A percentile compares a stretch with the other conserved stretches of the same genome.
These are phyloP conservation scores for Hirtodrosophila cameraria DNA, from an alignment of 2,888 invertebrate genomes.

Conservation along the genomic window DNA sequence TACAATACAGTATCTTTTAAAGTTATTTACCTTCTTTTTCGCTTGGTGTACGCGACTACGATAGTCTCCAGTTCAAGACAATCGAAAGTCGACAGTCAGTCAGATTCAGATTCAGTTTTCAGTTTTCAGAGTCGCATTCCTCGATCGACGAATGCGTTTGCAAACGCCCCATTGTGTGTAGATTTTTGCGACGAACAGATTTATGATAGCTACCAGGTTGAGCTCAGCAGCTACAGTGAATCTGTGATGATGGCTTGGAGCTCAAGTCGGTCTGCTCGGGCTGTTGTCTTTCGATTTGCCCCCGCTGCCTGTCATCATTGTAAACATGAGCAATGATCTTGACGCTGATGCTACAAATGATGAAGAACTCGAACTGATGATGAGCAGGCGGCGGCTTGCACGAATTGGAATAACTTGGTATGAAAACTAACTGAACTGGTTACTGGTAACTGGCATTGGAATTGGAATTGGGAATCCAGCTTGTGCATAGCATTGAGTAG, in stretches of 20 bases:
- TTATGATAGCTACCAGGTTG: constrained; percentile 72
- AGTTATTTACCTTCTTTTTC: no score
- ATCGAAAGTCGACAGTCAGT: constrained; percentile 52
- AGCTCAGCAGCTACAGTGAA: constrained; percentile 31
- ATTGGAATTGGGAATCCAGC: constrained; percentile 17
- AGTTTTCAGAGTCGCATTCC: constrained; percentile 51
- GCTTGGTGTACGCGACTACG: constrained; percentile 24
- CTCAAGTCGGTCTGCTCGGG: constrained; percentile 15
- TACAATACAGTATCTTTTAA: no score
- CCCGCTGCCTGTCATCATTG: constrained; percentile 78
- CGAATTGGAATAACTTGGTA: constrained; percentile 43
- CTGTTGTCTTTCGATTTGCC: constrained; percentile 44
- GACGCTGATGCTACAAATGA: constrained; percentile 84
- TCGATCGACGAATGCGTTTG: constrained; percentile 71
- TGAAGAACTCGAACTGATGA: constrained; percentile 81
- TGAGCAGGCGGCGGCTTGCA: constrained; percentile 45
- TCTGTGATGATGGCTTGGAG: constrained; percentile 22
- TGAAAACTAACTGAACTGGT: constrained; percentile 56
- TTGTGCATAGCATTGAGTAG: constrained; percentile 64
- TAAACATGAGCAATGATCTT: constrained; percentile 83
- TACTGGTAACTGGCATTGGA: constrained; percentile 20
- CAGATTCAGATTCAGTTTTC: constrained; percentile 46
- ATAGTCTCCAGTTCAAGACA: constrained; percentile 35
- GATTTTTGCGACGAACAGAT: constrained; percentile 80
- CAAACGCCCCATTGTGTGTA: constrained; percentile 82